Base-by-base conservation (phyloP, 2,797 vertebrate species). In the Champsocephalus esox region DNA sequence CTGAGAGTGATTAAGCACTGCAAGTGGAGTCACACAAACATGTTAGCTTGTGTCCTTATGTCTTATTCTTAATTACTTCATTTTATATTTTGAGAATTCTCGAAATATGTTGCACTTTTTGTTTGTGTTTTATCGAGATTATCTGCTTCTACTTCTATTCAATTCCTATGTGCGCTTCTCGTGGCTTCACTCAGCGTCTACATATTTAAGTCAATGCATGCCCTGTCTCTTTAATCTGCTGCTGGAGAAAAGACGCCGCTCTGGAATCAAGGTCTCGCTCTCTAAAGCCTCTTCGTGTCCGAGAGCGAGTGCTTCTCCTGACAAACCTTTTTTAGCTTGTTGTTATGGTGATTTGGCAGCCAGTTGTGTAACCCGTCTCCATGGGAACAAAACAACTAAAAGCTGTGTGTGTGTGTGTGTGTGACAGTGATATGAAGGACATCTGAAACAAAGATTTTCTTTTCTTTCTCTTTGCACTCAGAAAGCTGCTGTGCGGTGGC, bases 311-410 rank as follows among this genome's bases (percentile, higher is more conserved):
- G 75, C 68, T 79, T 75, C 50, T 74, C 73, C 61, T 54, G 54
- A 67, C 70, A 44, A 57, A 73, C 67, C 71, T 62, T 82, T 84
- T 87, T 71, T 44, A 87, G 79, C 82, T 82, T 67, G 92, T 93
- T 90, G 90, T 92, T 92, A 94, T 92, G 88, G 91, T 81, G 89
- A 93, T 92, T 85, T 88, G 87, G 88, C 85, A 73, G 75, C 1
- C 34, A 77, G 83, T 88, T 92, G 88, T 85, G 79, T 86, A 84
- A 84, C 67, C 79, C 66, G 44, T 94, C 84, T 34, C 87, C 83
- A 90, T 90, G 87, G 89, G 85, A 93, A 93, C 93, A 81, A 75
- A 69, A 79, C 66, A 89, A 82, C 72, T 78, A 80, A 84, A 89
- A 85, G 82, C 79, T 5, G 67, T 50, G 54, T 81, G 82, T 81